Percentiles rank a stretch among this genome's conserved stretches.
Evolutionary conservation across 2,888 invertebrate species (phyloP).

Genomic region (Plusia festucae): DNA sequence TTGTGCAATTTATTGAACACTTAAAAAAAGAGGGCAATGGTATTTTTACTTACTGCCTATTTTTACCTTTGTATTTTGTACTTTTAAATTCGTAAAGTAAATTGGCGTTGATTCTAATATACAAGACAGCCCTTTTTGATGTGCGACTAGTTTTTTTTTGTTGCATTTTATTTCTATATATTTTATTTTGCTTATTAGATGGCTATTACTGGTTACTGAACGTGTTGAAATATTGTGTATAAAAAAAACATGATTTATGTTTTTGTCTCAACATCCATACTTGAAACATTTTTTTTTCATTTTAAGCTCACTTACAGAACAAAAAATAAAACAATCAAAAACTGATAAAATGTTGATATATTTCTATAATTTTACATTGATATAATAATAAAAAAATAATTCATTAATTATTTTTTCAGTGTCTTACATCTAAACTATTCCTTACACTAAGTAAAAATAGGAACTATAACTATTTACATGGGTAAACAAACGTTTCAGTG

Average conservation of each 20-base stretch:
- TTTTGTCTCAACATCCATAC: too few relatives aligned
- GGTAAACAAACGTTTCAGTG: slow-evolving; percentile 4
- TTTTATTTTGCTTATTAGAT: background rate
- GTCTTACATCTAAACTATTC: slow-evolving; percentile 16
- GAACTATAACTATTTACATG: slow-evolving; percentile 63
- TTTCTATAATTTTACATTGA: slow-evolving; percentile 27
- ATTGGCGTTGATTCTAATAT: too few relatives aligned
- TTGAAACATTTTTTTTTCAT: too few relatives aligned
- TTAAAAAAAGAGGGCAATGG: background rate
- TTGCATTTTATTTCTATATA: background rate
- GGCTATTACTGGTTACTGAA: background rate
- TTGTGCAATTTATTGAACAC: background rate
- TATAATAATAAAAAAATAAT: slow-evolving; percentile 40
- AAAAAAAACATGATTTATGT: too few relatives aligned
- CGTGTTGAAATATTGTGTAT: too few relatives aligned
- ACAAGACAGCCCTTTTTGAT: too few relatives aligned
- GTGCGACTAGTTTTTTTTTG: background rate
- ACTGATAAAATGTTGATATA: slow-evolving; percentile 40
- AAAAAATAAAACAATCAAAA: background rate
- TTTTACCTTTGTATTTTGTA: too few relatives aligned
- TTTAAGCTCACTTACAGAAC: too few relatives aligned
- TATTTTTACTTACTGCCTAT: background rate
- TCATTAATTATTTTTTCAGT: slow-evolving; percentile 28
- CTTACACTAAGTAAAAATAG: slow-evolving; percentile 50
- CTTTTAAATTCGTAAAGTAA: too few relatives aligned